These are phyloP conservation scores for Smutsia temminckii DNA, from an alignment of 2,797 vertebrate genomes.

Conservation along the genomic window DNA sequence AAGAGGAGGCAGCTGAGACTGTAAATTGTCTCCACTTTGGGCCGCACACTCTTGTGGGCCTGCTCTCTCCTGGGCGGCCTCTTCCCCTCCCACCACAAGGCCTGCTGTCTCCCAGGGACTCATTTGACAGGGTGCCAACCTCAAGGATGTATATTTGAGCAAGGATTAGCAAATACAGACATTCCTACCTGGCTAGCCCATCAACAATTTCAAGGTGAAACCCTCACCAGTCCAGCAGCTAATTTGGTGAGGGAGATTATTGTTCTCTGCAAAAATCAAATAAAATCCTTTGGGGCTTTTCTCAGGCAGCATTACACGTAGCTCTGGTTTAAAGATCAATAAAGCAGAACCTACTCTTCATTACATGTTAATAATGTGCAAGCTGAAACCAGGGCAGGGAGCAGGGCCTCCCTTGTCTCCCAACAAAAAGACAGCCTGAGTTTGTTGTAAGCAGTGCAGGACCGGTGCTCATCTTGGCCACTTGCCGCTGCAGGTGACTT, in stretches of 20 bases:
- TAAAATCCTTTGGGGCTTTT: constrained; percentile 54
- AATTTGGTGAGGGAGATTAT: constrained; percentile 77
- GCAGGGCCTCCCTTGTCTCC: not conserved
- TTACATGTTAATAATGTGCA: constrained; percentile 59
- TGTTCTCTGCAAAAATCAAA: constrained; percentile 63
- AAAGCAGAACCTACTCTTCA: constrained; percentile 71
- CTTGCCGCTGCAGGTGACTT: not conserved
- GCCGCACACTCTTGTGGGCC: not conserved
- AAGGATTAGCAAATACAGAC: constrained; percentile 80
- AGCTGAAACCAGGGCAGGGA: constrained; percentile 36
- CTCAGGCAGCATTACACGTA: constrained; percentile 55
- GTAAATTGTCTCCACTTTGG: not conserved
- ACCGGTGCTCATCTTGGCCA: no score
- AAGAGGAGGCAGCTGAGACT: not conserved
- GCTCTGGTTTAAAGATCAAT: constrained; percentile 77
- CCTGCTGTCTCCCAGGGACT: constrained; percentile 73
- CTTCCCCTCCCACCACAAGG: not conserved
- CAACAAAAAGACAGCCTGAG: not conserved
- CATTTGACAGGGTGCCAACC: constrained; percentile 70
- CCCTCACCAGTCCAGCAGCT: constrained; percentile 30
- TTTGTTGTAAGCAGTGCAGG: not conserved
- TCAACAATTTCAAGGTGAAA: constrained; percentile 82
- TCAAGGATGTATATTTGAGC: constrained; percentile 74
- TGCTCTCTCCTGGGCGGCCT: not conserved
- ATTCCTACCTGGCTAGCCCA: constrained; percentile 69